Evolutionary conservation across 2,113 vertebrate species (phyloP).

Genomic region (Nothobranchius furzeri): DNA sequence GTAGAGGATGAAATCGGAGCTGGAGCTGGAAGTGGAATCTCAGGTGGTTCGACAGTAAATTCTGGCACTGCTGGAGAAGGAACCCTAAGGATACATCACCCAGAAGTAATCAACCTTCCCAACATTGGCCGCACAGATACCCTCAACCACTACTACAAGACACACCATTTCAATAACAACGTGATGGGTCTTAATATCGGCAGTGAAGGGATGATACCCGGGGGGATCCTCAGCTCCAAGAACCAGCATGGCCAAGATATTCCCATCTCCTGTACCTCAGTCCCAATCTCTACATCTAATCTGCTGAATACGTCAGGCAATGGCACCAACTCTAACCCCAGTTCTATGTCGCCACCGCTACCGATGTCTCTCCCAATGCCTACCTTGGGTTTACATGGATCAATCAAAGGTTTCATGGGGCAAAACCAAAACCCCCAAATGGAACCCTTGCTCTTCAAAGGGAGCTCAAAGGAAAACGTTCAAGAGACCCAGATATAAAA

Average conservation of each 20-base stretch:
- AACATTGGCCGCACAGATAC: slow-evolving; percentile 86
- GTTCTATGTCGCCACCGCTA: slow-evolving; percentile 73
- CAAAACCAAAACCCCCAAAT: slow-evolving; percentile 83
- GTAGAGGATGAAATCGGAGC: slow-evolving; percentile 91
- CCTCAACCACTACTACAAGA: slow-evolving; percentile 91
- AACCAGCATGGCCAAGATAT: slow-evolving; percentile 70
- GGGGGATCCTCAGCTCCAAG: slow-evolving; percentile 73
- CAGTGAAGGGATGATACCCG: slow-evolving; percentile 61
- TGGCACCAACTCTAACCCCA: slow-evolving; percentile 65
- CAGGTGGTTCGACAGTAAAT: slow-evolving; percentile 79
- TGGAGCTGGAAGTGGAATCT: slow-evolving; percentile 77
- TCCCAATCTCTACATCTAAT: slow-evolving; percentile 70
- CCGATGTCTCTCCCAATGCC: slow-evolving; percentile 82
- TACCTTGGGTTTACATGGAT: slow-evolving; percentile 82
- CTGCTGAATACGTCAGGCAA: slow-evolving; percentile 71
- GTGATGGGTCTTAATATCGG: slow-evolving; percentile 78
- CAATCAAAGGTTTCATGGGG: slow-evolving; percentile 86
- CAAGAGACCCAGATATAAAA: slow-evolving; percentile 92
- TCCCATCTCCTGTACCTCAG: slow-evolving; percentile 75
- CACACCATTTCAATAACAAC: slow-evolving; percentile 89
- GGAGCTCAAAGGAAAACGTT: slow-evolving; percentile 93
- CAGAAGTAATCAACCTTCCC: slow-evolving; percentile 84
- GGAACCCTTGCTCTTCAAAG: slow-evolving; percentile 93
- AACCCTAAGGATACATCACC: slow-evolving; percentile 77
- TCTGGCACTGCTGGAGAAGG: slow-evolving; percentile 66